phyloP scores from a whole-genome alignment of 2,113 vertebrate species.

The Pyxicephalus adspersus region DNA sequence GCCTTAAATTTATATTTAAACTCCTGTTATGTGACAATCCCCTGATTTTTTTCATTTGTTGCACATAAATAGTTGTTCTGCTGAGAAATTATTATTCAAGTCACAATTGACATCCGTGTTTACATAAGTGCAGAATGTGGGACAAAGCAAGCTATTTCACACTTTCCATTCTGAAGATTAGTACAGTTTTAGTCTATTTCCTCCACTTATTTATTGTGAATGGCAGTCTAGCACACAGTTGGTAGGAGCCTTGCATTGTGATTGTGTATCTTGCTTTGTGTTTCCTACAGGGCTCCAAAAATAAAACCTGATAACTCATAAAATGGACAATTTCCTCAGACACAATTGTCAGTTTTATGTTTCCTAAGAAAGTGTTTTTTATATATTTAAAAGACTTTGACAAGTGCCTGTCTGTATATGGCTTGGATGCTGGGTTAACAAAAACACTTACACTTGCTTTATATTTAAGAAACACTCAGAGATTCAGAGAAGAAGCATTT shows the following conservation, averaged over 20 bases:
- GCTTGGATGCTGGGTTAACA: not conserved
- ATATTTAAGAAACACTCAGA: not conserved
- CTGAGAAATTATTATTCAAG: no score
- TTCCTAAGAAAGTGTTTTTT: not conserved
- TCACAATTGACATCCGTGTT: no score
- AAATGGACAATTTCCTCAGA: conserved; percentile 15
- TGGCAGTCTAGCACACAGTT: conserved; percentile 1
- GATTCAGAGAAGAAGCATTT: no score
- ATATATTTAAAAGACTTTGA: not conserved
- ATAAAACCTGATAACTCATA: conserved; percentile 12
- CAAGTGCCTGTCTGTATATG: conserved; percentile 19
- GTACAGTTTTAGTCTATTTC: not conserved
- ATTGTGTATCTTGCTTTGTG: conserved; percentile 18
- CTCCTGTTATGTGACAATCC: no score
- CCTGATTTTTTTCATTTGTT: no score
- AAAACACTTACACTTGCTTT: not conserved
- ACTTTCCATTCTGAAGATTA: not conserved
- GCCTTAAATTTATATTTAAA: no score
- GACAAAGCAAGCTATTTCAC: not conserved
- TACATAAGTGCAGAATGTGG: not conserved
- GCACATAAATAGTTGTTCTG: no score
- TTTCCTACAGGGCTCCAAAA: conserved; percentile 2
- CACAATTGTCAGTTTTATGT: conserved; percentile 23
- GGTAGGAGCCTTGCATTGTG: not conserved
- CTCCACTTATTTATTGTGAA: not conserved